Evolutionary conservation across 2,113 vertebrate genomes (phyloP).

Genomic region (Scartelaos histophorus): DNA sequence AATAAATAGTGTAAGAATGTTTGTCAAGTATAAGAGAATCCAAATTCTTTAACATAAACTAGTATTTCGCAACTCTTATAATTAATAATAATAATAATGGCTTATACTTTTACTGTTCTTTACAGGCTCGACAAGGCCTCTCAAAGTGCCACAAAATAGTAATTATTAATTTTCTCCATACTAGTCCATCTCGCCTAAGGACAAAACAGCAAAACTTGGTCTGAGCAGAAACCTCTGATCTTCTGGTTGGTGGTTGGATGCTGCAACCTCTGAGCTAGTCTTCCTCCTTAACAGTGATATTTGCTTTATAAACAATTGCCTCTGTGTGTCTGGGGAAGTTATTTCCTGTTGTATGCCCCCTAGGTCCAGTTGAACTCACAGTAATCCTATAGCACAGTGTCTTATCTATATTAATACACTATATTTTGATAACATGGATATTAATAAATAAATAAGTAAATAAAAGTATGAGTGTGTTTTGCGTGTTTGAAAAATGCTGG

Average conservation of each 20-base stretch:
- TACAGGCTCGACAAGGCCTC: no score
- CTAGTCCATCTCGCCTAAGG: no score
- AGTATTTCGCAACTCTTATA: not conserved
- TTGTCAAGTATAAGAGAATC: no score
- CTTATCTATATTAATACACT: constrained; percentile 36
- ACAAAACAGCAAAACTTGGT: no score
- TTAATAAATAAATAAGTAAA: constrained; percentile 2
- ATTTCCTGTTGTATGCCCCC: constrained; percentile 36
- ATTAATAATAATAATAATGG: no score
- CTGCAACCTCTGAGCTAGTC: no score
- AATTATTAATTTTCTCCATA: no score
- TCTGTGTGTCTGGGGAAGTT: constrained; percentile 13
- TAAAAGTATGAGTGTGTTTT: not conserved
- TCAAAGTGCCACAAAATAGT: no score
- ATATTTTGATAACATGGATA: constrained; percentile 33
- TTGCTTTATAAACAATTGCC: constrained; percentile 4
- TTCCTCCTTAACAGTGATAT: not conserved
- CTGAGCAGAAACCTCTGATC: no score
- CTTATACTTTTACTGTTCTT: no score
- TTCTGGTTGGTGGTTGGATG: no score
- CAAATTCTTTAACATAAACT: not conserved
- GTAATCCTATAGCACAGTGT: constrained; percentile 29
- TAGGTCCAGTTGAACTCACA: constrained; percentile 4
- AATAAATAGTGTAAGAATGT: not conserved
- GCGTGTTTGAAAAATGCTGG: constrained; percentile 13